phyloP scores from a whole-genome alignment of 2,888 invertebrate species.

The Pharmacophagus antenor region DNA sequence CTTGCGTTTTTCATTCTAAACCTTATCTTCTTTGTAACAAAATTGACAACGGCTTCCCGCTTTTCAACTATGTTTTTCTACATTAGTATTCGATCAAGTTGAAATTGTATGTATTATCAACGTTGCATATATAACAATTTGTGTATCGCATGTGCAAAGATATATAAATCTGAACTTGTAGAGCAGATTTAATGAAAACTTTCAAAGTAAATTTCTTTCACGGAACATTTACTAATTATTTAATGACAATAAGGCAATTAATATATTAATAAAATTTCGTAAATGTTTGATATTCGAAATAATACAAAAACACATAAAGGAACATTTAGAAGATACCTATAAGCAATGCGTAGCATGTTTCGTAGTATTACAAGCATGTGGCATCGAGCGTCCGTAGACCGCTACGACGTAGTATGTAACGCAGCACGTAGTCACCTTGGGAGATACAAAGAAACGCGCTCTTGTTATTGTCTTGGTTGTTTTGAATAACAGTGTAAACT shows the following conservation, averaged over 20 bases:
- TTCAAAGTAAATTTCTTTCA: too few species aligned
- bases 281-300: too few species aligned
- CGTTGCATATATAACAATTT: background rate
- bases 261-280: too few species aligned
- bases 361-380: background rate
- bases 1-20: constrained; percentile 1
- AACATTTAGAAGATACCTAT: too few species aligned
- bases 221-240: too few species aligned
- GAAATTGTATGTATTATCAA: background rate
- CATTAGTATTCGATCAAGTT: constrained; percentile 5
- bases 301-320: too few species aligned
- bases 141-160: too few species aligned
- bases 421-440: constrained; percentile 48
- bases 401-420: constrained; percentile 46
- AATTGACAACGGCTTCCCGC: background rate
- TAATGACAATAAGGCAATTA: too few species aligned
- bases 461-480: too few species aligned
- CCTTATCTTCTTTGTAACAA: background rate
- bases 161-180: too few species aligned
- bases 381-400: constrained; percentile 28
- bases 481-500: constrained; percentile 41
- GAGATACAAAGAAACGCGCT: constrained; percentile 63
- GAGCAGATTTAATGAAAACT: too few species aligned
- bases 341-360: background rate
- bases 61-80: background rate